Evolutionary conservation across 1,140 invertebrate species (phyloP), one percentile per base, ranked within the genome.

Genomic region (Ooceraea biroi): DNA sequence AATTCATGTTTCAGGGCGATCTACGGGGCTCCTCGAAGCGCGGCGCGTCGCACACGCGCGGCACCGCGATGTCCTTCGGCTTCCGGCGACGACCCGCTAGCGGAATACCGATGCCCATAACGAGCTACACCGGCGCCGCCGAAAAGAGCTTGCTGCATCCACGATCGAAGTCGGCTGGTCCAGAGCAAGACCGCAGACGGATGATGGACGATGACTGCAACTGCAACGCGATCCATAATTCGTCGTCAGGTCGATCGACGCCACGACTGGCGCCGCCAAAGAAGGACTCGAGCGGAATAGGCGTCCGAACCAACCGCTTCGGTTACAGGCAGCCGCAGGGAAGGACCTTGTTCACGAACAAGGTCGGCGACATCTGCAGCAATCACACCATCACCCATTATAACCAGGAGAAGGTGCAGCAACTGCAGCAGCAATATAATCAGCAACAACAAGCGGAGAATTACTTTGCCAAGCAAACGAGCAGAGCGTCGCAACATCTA

Each of bases 51-150:
- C 94, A 89, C 89, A 95, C 95, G 25, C 95, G 96, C 82, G 96
- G 96, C 27, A 95, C 96, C 50, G 95, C 96, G 1, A 96, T 96
- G 82, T 96, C 96, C 0, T 97, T 97, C 85, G 96, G 96, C 7
- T 97, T 97, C 91, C 95, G 96, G 22, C 95, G 95, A 12, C 94
- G 95, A 2, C 95, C 96, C 7, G 92, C 94, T 61, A 95, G 95
- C 71, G 95, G 95, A 0, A 95, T 95, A 7, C 94, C 95, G 30
- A 89, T 93, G 60, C 91, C 93, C 30, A 88, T 94, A 77, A 86
- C 91, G 12, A 86, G 72, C 1, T 92, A 93, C 25, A 36, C 90
- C 2, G 50, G 50, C 14, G 83, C 73, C 41, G 95, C 87, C 19
- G 95, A 88, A 69, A 1, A 84, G 25, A 84, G 19, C 1, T 19